Base-by-base conservation (phyloP, 2,113 vertebrate genomes). In the Pandion haliaetus region DNA sequence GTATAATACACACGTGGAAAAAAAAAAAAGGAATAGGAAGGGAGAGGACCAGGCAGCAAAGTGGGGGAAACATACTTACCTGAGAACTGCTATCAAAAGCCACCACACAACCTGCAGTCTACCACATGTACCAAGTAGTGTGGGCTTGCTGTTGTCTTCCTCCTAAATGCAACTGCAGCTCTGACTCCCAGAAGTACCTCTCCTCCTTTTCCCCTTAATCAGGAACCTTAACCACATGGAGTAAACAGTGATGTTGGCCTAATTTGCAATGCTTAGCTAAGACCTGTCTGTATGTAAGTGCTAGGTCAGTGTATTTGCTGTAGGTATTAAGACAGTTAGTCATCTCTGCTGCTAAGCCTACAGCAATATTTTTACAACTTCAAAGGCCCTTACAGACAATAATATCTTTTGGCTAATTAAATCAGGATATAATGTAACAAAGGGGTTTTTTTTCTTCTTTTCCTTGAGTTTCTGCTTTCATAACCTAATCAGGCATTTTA, bases 401-500 rank as follows among this genome's bases (percentile, higher is more conserved):
- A 88, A 82, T 84, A 87, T 89, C 80, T 97, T 97, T 94, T 87
- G 91, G 78, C 67, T 88, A 96, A 97, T 97, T 97, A 97, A 97
- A 91, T 97, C 94, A 94, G 85, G 91, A 96, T 93, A 87, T 88
- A 97, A 94, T 90, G 47, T 94, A 90, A 94, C 93, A 80, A 97
- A 95, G 80, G 45, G 7, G 55, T 78, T n/a, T 86, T 91, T 72
- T 31, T 15, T 7, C 45, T 94, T 86, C 86, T 97, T 85, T 96
- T 92, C 86, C 91, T 91, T 71, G 77, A 92, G 86, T 98, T 97
- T 95, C 90, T 96, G 83, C 95, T 98, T 98, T 98, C 94, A 97
- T 98, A 95, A 97, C 92, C 92, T 97, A 97, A 97, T 97, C 96
- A 98, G 95, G 84, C 91, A 82, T 96, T 98, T 97, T 96, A 86